phyloP scores from a whole-genome alignment of 2,113 vertebrate species.

The Halichoeres trimaculatus region DNA sequence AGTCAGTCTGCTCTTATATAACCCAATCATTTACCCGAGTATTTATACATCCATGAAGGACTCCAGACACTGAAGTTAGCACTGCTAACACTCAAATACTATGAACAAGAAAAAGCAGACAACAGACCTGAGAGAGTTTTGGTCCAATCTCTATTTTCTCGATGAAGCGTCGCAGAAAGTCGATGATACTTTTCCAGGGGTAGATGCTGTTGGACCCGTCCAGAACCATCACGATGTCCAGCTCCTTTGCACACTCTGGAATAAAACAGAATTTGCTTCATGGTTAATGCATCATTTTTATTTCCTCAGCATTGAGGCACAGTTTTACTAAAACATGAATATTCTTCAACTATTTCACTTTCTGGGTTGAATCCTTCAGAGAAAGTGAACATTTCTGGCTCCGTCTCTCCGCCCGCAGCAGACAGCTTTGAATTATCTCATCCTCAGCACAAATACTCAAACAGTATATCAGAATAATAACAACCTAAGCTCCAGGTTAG shows the following conservation, averaged over 20 bases:
- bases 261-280: slow-evolving; percentile 30
- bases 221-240: slow-evolving; percentile 95
- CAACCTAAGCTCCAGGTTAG: too few species aligned
- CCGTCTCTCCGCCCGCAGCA: too few species aligned
- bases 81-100: neutral
- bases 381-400: too few species aligned
- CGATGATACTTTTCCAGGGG: slow-evolving; percentile 90
- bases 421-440: too few species aligned
- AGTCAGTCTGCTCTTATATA: slow-evolving; percentile 12
- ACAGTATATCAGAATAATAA: too few species aligned
- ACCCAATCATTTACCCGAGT: slow-evolving; percentile 5
- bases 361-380: too few species aligned
- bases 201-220: slow-evolving; percentile 98
- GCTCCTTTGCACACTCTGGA: slow-evolving; percentile 89
- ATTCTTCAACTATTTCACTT: too few species aligned
- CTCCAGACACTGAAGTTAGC: neutral
- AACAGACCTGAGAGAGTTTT: slow-evolving; percentile 89
- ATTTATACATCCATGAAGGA: slow-evolving; percentile 3
- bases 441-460: too few species aligned
- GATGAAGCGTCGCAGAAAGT: slow-evolving; percentile 88
- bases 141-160: slow-evolving; percentile 89
- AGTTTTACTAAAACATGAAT: neutral
- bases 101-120: neutral
- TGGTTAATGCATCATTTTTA: neutral
- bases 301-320: neutral